Percentiles rank a stretch among this genome's conserved stretches.
Evolutionary conservation across 2,797 vertebrate genomes (phyloP).

Genomic region (Megaceryle alcyon): DNA sequence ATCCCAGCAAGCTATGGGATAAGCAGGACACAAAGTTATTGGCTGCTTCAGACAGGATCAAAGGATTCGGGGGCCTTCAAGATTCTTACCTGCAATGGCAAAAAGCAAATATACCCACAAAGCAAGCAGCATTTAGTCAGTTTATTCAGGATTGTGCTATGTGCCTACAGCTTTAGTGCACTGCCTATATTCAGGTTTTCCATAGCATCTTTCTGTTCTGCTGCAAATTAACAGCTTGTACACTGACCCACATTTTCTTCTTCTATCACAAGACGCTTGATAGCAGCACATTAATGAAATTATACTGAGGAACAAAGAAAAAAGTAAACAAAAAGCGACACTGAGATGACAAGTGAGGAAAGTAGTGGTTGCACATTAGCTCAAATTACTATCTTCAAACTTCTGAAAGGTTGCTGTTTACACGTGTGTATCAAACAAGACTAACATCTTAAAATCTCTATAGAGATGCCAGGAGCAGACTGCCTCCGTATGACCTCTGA

Average conservation of each 20-base stretch:
- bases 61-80: not conserved
- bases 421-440: accelerated
- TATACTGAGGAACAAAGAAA: not conserved
- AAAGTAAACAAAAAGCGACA: not conserved
- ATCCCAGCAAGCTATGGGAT: not conserved
- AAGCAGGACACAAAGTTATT: not conserved
- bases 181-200: not conserved
- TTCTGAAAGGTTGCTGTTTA: not conserved
- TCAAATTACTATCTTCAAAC: not conserved
- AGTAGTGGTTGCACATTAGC: not conserved
- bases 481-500: accelerated
- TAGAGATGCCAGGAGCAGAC: accelerated
- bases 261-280: not conserved
- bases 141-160: not conserved
- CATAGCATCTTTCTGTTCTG: not conserved
- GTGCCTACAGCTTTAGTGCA: not conserved
- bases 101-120: not conserved
- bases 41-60: not conserved
- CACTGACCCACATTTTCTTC: not conserved
- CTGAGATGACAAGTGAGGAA: not conserved
- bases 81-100: not conserved
- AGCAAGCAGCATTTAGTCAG: not conserved
- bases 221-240: not conserved
- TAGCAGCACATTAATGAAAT: not conserved
- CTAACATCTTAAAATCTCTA: accelerated